Conservation (phyloP, 1,140 invertebrate genomes). For the Heliconius melpomene region DNA sequence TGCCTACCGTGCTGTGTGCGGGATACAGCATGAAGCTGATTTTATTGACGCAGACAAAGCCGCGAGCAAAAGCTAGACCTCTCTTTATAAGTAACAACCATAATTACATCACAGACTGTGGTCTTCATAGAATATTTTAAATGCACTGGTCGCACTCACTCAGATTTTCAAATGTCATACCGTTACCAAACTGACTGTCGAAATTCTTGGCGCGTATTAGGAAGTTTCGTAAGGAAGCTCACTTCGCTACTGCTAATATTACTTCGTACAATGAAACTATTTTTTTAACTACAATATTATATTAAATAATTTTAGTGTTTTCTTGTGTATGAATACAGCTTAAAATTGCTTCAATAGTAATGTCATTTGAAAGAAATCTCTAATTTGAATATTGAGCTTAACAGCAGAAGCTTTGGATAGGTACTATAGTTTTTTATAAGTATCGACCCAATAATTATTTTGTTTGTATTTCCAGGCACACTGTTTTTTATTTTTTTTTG, state of each 20-base stretch:
- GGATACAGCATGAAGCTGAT: too few species aligned
- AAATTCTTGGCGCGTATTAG: slow-evolving; percentile 43
- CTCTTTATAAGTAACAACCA: background rate
- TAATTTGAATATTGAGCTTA: too few species aligned
- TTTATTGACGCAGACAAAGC: too few species aligned
- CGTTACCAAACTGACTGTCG: slow-evolving; percentile 41
- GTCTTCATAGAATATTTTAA: slow-evolving; percentile 19
- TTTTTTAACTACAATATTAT: background rate
- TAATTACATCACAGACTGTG: background rate
- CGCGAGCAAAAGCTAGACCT: too few species aligned
- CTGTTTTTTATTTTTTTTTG: too few species aligned
- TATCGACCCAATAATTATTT: too few species aligned
- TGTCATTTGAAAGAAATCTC: too few species aligned
- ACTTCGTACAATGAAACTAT: background rate
- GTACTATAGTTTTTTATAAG: too few species aligned
- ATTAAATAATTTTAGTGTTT: background rate
- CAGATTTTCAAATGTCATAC: slow-evolving; percentile 45
- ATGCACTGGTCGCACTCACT: slow-evolving; percentile 35
- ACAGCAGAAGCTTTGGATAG: too few species aligned
- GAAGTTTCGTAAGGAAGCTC: slow-evolving; percentile 48
- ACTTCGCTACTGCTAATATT: slow-evolving; percentile 19
- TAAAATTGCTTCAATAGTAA: background rate
- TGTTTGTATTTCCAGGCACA: too few species aligned
- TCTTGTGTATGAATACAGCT: background rate
- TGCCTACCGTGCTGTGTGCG: too few species aligned